Percentiles rank a stretch among this genome's conserved stretches.
Evolutionary conservation across 2,113 vertebrate species (phyloP).

Genomic region (Calyptomena viridis): DNA sequence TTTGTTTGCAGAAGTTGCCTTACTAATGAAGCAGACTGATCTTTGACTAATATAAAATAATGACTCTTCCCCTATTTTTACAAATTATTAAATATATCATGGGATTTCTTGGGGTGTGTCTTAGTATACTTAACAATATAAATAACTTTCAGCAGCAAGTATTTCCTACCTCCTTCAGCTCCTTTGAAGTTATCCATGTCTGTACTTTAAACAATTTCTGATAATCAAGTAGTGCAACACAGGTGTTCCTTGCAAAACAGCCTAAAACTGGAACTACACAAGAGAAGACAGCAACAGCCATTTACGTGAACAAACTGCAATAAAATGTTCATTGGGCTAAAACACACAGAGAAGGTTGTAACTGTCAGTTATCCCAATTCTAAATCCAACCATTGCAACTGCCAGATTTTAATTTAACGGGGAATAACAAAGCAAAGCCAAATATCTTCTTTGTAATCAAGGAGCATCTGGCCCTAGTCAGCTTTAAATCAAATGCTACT

Average conservation of each 20-base stretch:
- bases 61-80: slow-evolving; percentile 11
- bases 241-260: slow-evolving; percentile 11
- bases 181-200: slow-evolving; percentile 10
- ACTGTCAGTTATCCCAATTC: slow-evolving; percentile 4
- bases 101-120: neutral
- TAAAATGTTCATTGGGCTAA: neutral
- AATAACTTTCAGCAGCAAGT: slow-evolving; percentile 34
- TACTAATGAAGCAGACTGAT: slow-evolving; percentile 1
- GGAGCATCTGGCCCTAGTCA: neutral
- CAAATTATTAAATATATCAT: neutral
- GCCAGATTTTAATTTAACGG: neutral
- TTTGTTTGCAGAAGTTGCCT: slow-evolving; percentile 15
- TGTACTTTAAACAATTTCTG: slow-evolving; percentile 36
- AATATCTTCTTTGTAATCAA: neutral
- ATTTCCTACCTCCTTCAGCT: slow-evolving; percentile 44
- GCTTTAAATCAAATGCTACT: slow-evolving; percentile 21
- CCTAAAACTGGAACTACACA: slow-evolving; percentile 26
- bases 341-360: neutral
- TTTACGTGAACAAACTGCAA: neutral
- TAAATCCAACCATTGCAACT: neutral
- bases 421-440: neutral
- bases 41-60: neutral
- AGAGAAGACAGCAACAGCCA: neutral
- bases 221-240: slow-evolving; percentile 48
- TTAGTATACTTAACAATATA: slow-evolving; percentile 15